Evolutionary conservation across 2,888 invertebrate genomes (phyloP), one percentile per base, ranked within the genome.

Genomic region (Bhutanitis thaidina): DNA sequence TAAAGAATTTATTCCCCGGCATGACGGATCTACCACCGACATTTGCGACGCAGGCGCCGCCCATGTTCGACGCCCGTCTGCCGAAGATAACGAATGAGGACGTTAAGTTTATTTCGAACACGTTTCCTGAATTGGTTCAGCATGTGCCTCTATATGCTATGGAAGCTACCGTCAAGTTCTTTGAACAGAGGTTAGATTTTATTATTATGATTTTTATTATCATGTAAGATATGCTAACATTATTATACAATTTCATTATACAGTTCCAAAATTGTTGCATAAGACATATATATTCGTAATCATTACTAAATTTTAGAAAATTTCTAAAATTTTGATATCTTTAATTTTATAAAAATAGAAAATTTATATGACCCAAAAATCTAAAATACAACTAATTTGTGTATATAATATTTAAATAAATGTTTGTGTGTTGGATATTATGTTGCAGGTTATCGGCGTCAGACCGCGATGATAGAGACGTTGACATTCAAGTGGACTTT

Each of bases 1-100:
- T 99, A 5, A 93, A 93, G 57, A 92, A 93, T 9, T 82, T 99
- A 36, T 99, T 99, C 80, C 96, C 96, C 0, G 98, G 98, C 0
- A 92, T 98, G 90, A 94, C 94, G 46, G 98, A 98, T 67, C 84
- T 94, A 55, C 96, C 97, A 1, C 94, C 95, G 1, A 90, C 93
- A 0, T 98, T 95, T 77, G 97, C 96, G 44, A 96, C 95, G 3
- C 93, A 94, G 69, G 92, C 94, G 51, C 96, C 96, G 0, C 86
- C 93, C 0, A 82, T 91, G n/a, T 96, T 96, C 69, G 96, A 97
- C 74, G 90, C 91, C 13, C 88, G 90, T 36, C 78, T 96, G 55
- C 95, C 95, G 13, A 91, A 92, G 68, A 90, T 95, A 50, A 89
- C 81, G 0, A 71, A 79, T 0, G 79, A 82, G 9, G 91, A 96